Base-by-base conservation (phyloP, 2,113 vertebrate species). In the Eupsittula cactorum region DNA sequence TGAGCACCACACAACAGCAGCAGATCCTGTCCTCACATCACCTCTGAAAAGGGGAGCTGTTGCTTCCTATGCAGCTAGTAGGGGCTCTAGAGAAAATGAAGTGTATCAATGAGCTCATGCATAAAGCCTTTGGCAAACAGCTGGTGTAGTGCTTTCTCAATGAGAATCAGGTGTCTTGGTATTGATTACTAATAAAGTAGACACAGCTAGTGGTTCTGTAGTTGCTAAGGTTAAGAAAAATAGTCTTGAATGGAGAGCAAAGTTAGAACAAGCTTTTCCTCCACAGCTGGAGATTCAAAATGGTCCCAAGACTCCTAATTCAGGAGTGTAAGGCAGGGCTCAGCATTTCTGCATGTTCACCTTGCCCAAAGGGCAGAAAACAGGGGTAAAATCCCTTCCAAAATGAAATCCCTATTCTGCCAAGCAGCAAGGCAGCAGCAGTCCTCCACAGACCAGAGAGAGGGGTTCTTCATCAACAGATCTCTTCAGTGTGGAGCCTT, bases 351-450 rank as follows among this genome's bases (percentile, higher is more conserved):
- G 65, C 77, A 73, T 2, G 7, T 84, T 64, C 52, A 37, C n/a
- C 28, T 75, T 79, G 55, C 80, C 86, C 80, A 78, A 79, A 65
- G 73, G 88, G 86, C 76, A 84, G 65, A 92, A 86, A 94, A 24
- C 35, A 55, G 60, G 82, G 80, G 59, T 39, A 67, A 80, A 75
- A 90, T 49, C 57, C 1, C 0, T 77, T 70, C 74, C 2, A 5
- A 85, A 75, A 52, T 57, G 7, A 87, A 71, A 52, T 57, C 42
- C 35, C 57, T 8, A 10, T 50, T 68, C 76, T 78, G 68, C 60
- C 81, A 84, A 95, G 80, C 5, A 3, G 25, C 0, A 0, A 55
- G 57, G 86, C 35, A 3, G n/a, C 79, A 84, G 42, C 50, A 63
- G 16, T 47, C 50, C 92, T 68, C 68, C 1, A 0, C 86, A 49